Percentiles rank a stretch among this genome's conserved stretches.
phyloP scores from a whole-genome alignment of 1,140 invertebrate species.

The Hylaeus anthracinus region DNA sequence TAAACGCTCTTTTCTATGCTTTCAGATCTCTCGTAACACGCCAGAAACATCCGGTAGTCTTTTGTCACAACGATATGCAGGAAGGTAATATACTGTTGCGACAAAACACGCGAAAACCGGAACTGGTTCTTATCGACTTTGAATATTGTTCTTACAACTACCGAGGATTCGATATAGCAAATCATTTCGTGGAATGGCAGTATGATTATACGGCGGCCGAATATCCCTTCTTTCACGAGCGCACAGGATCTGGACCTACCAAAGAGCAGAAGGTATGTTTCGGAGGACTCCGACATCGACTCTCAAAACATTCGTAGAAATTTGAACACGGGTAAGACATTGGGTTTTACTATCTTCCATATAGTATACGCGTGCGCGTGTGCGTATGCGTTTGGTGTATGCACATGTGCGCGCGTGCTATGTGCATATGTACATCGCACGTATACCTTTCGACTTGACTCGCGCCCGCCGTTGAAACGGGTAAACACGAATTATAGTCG shows the following conservation, averaged over 20 bases:
- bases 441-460: conserved; percentile 1
- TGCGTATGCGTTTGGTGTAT: background rate
- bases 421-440: background rate
- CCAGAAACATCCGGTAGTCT: conserved; percentile 92
- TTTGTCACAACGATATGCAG: conserved; percentile 99
- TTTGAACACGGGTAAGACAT: conserved; percentile 61
- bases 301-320: conserved; percentile 30
- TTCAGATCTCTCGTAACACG: conserved; percentile 71
- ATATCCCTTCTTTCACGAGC: conserved; percentile 89
- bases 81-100: conserved; percentile 90
- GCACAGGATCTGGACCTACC: conserved; percentile 86
- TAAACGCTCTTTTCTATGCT: background rate
- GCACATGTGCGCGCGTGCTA: background rate
- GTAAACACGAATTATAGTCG: background rate
- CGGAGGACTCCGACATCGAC: background rate
- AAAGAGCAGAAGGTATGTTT: conserved; percentile 89
- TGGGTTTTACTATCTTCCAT: conserved; percentile 33
- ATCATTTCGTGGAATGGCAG: conserved; percentile 97
- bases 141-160: conserved; percentile 98
- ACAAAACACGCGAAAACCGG: conserved; percentile 83
- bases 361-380: too few species aligned
- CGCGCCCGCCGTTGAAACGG: background rate
- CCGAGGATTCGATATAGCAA: conserved; percentile 96
- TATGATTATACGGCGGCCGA: conserved; percentile 92
- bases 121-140: conserved; percentile 93